Base-by-base conservation (phyloP, 2,888 invertebrate genomes). In the Dicyrtoma fusca region DNA sequence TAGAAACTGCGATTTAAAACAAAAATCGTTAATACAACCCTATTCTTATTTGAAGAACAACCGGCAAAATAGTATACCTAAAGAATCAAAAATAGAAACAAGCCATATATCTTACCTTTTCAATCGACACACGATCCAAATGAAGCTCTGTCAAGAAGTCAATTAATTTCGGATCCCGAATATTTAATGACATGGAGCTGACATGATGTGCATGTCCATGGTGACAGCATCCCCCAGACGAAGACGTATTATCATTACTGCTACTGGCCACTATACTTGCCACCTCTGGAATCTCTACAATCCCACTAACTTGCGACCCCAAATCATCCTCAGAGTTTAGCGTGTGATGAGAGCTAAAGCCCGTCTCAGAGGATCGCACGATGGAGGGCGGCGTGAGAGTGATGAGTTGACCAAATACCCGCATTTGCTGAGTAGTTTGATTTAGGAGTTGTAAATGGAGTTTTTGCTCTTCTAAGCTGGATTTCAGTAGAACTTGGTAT, bases 61-160 rank as follows among this genome's bases (percentile, higher is more conserved):
- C 45, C 13, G 10, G 13, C 8, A 44, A 44, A 44, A 44, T 13
- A 10, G 45, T 4, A 49, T 49, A 49, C 11, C n/a, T 34, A 34
- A 34, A 34, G n/a, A n/a, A n/a, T n/a, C n/a, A n/a, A n/a, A n/a
- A n/a, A n/a, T n/a, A n/a, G n/a, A n/a, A n/a, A n/a, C n/a, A n/a
- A n/a, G n/a, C n/a, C n/a, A n/a, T 34, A 8, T 34, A 34, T 3
- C 34, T 5, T 34, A 88, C 89, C 81, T 88, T 88, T 57, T 87
- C 86, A 69, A 90, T 88, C 6, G 91, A 89, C 21, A 85, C 84
- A 19, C 88, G 86, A 80, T 92, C 91, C 53, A 95, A 85, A 1
- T 89, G 88, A 64, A 92, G 86, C 1, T 88, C 86, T 53, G 86
- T 83, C 59, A 93, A 84, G 94, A 95, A 96, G 45, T 88, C 87